Base-by-base conservation (phyloP, 2,797 vertebrate species). In the Melopsittacus undulatus region DNA sequence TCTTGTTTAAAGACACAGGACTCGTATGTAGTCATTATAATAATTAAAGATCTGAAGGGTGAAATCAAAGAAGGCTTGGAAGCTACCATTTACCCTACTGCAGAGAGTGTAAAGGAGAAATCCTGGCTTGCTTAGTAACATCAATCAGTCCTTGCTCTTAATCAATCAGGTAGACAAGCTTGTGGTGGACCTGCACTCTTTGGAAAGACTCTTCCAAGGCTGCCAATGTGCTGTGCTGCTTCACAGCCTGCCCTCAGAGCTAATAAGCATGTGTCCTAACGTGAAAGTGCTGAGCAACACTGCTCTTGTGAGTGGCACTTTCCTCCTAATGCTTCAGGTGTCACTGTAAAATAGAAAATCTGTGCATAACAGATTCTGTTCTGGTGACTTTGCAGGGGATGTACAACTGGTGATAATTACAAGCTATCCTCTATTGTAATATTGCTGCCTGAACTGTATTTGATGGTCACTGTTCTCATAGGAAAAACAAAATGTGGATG, bases 291-390 rank as follows among this genome's bases (percentile, higher is more conserved):
- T 26, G 20, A 76, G 42, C 15, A 64, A 43, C 29, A 9, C 22
- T 20, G 49, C 18, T 92, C 16, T 61, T 43, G 13, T 21, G 42
- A n/a, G 49, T n/a, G 13, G 70, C 54, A 91, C 32, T 97, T 96
- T 88, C 70, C 46, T 86, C 13, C 30, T 42, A 26, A 42, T 74
- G 79, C 96, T 87, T 93, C 81, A 96, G 93, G 86, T 96, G 95
- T 95, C 97, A 95, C 94, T 97, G 56, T 92, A 52, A 95, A 96
- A 94, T 90, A 95, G 89, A 95, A 95, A 93, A 97, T 93, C 84
- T 64, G 45, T 22, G 11, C 14, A 1, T 19, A 56, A 13, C 30
- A 64, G n/a, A 29, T n/a, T 67, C n/a, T 67, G 7, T 40, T 63
- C 48, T 26, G 36, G 32, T 70, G 54, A 34, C 46, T 79, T 95